Evolutionary conservation across 2,113 vertebrate genomes (phyloP).

Genomic region (Cryptotis parvus): DNA sequence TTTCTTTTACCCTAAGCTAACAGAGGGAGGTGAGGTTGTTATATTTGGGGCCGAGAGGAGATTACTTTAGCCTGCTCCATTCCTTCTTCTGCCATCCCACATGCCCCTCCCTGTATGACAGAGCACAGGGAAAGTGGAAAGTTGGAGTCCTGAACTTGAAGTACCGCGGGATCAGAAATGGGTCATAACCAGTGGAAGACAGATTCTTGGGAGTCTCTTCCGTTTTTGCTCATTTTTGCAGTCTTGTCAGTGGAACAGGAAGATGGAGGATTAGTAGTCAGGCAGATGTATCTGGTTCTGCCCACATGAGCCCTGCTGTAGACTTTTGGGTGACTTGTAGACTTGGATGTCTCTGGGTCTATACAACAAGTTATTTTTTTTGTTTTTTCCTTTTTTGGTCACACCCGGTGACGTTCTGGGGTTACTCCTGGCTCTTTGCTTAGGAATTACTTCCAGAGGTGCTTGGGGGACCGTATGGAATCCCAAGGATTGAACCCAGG

Average conservation of each 20-base stretch:
- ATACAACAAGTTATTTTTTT: no score
- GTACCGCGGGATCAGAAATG: background rate
- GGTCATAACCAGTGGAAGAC: no score
- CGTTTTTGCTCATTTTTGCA: background rate
- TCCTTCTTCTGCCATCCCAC: fast-evolving
- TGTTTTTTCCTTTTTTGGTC: no score
- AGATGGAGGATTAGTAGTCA: background rate
- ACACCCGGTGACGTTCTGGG: no score
- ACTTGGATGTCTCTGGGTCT: background rate
- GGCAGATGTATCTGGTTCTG: no score
- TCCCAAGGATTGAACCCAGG: no score
- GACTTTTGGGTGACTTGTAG: background rate
- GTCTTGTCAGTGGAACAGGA: background rate
- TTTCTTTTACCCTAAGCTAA: background rate
- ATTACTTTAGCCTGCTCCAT: background rate
- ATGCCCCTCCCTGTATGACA: fast-evolving
- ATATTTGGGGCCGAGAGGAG: background rate
- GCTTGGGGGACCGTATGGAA: no score
- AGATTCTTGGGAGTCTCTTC: fast-evolving
- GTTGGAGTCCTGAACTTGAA: background rate
- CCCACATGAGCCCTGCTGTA: fast-evolving
- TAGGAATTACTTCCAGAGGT: no score
- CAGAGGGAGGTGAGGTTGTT: background rate
- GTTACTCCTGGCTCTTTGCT: no score
- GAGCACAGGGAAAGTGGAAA: background rate